Conservation (phyloP, 2,113 vertebrate genomes). For the Sander vitreus region DNA sequence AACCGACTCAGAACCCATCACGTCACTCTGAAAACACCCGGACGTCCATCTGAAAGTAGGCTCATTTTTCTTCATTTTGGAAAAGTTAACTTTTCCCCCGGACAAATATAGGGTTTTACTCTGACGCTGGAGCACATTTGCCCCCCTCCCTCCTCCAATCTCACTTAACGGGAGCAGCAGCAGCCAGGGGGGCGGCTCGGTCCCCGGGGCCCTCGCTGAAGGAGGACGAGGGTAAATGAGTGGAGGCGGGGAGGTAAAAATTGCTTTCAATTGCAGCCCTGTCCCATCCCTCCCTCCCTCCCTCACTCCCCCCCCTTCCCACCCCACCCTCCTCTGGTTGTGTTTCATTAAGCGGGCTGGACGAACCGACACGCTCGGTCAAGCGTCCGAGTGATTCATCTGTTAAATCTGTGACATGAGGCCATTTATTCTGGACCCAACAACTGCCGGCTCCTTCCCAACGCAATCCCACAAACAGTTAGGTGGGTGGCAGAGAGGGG, state of each 20-base stretch:
- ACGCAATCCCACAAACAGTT: conserved; percentile 38
- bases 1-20: background rate
- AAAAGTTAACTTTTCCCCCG: conserved; percentile 69
- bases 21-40: conserved; percentile 3
- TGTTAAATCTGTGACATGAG: conserved; percentile 76
- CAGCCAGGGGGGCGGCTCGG: conserved; percentile 35
- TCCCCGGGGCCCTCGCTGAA: conserved; percentile 77
- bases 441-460: conserved; percentile 27
- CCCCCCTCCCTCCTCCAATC: conserved; percentile 68
- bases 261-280: conserved; percentile 89
- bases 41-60: conserved; percentile 38
- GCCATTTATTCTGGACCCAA: conserved; percentile 81
- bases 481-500: background rate
- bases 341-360: conserved; percentile 90
- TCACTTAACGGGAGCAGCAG: conserved; percentile 88
- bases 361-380: conserved; percentile 64
- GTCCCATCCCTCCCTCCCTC: conserved; percentile 32
- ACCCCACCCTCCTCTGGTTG: conserved; percentile 54
- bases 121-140: background rate
- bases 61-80: conserved; percentile 78
- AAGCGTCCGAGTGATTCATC: conserved; percentile 72
- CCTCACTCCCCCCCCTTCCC: background rate
- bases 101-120: conserved; percentile 37
- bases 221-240: conserved; percentile 69
- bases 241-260: conserved; percentile 78